Evolutionary conservation across 2,888 invertebrate genomes (phyloP).

Genomic region (Ferdinandea cuprea): DNA sequence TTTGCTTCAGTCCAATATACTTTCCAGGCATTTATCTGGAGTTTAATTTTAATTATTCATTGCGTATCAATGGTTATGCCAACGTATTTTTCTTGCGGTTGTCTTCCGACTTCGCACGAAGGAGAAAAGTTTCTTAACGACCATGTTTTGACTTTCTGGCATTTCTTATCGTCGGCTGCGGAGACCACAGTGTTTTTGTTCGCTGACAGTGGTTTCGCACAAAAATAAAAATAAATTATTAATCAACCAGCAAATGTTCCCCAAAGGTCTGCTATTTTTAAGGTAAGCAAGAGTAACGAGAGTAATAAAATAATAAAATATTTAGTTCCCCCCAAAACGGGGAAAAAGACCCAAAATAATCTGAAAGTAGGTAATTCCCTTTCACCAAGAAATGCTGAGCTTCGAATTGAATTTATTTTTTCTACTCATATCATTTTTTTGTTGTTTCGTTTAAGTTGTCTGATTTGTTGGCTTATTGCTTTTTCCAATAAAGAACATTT

Average conservation of each 20-base stretch:
- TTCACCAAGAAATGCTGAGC: no score
- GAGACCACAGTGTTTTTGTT: neutral
- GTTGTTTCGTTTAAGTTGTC: no score
- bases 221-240: conserved; percentile 27
- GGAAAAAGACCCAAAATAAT: no score
- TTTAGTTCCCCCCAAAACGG: no score
- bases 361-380: no score
- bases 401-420: no score
- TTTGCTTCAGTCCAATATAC: conserved; percentile 15
- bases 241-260: conserved; percentile 11
- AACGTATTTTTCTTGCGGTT: neutral
- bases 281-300: neutral
- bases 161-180: no score
- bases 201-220: conserved; percentile 6
- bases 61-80: neutral
- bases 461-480: no score
- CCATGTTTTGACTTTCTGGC: neutral
- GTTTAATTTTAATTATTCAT: conserved; percentile 39
- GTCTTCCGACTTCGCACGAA: neutral
- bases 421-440: no score
- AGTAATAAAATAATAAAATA: neutral
- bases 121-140: conserved; percentile 18
- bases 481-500: no score
- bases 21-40: conserved; percentile 27
- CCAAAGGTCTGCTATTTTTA: neutral